A percentile compares a stretch with the other conserved stretches of the same genome.
These are phyloP conservation scores for Hippocampus comes DNA, from an alignment of 2,113 vertebrate species.

Conservation along the genomic window DNA sequence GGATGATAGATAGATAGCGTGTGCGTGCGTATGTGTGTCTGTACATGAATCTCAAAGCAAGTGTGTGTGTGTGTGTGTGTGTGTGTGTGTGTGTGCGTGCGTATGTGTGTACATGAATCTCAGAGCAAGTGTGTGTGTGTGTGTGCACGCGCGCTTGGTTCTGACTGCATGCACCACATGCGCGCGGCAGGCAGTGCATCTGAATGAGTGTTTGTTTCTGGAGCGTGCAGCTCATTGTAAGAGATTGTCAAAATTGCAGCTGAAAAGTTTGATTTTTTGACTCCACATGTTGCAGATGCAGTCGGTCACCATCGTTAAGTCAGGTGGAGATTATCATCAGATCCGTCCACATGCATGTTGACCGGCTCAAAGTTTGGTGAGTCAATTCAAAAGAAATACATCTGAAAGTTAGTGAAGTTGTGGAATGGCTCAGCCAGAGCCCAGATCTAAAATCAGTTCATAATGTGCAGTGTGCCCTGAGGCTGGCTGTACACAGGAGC, in stretches of 20 bases:
- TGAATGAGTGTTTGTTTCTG: not conserved
- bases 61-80: slow-evolving; percentile 21
- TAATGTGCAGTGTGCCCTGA: not conserved
- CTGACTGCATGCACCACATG: slow-evolving; percentile 12
- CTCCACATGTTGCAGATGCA: not conserved
- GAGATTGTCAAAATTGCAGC: not conserved
- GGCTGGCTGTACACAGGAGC: not conserved
- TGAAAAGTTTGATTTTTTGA: not conserved
- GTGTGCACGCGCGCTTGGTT: not conserved
- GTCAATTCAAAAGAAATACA: not conserved
- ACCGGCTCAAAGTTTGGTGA: not conserved
- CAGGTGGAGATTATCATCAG: not conserved
- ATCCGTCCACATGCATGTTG: not conserved
- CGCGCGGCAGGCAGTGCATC: not conserved
- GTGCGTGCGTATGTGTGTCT: slow-evolving; percentile 8
- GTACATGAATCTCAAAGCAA: slow-evolving; percentile 16
- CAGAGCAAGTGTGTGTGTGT: slow-evolving; percentile 32
- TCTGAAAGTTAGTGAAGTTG: not conserved
- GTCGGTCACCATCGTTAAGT: not conserved
- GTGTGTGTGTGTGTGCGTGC: not conserved
- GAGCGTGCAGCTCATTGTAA: not conserved
- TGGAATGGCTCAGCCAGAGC: not conserved
- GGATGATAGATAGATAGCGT: too few relatives aligned
- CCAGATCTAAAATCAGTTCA: not conserved
- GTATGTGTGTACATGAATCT: too few relatives aligned